These are phyloP conservation scores for Hemicordylus capensis DNA, from an alignment of 2,113 vertebrate genomes.

Conservation along the genomic window DNA sequence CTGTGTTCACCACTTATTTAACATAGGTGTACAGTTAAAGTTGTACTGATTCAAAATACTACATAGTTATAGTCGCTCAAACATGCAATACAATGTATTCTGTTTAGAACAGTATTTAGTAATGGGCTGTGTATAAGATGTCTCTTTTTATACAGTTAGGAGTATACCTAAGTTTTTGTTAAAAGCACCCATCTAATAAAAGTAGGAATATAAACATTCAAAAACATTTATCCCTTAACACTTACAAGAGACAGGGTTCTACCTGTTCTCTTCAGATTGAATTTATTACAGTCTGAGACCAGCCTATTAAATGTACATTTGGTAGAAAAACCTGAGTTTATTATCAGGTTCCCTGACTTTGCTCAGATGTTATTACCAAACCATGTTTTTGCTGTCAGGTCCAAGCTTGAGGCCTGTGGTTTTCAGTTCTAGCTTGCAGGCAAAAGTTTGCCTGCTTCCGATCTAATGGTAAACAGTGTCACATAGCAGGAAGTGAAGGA, in stretches of 20 bases:
- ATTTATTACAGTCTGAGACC: no score
- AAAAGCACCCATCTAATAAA: no score
- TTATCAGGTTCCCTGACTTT: background rate
- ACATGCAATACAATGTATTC: background rate
- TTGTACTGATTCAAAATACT: conserved; percentile 25
- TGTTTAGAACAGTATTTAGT: background rate
- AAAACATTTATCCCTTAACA: no score
- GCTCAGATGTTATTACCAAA: background rate
- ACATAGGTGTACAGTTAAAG: background rate
- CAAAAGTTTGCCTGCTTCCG: background rate
- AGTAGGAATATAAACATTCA: no score
- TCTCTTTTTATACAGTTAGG: background rate
- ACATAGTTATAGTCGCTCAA: background rate
- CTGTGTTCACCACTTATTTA: conserved; percentile 40
- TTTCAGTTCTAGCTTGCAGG: background rate
- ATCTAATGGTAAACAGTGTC: no score
- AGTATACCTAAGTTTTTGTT: background rate
- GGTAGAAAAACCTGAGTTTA: background rate
- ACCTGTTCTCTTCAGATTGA: no score
- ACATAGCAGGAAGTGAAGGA: background rate
- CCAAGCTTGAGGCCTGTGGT: background rate
- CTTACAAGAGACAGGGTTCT: no score
- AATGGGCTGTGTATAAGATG: background rate
- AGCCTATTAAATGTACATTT: no score
- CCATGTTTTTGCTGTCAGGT: background rate